Evolutionary conservation across 2,888 invertebrate genomes (phyloP), one percentile per base, ranked within the genome.

Genomic region (Drosophila macrospina): DNA sequence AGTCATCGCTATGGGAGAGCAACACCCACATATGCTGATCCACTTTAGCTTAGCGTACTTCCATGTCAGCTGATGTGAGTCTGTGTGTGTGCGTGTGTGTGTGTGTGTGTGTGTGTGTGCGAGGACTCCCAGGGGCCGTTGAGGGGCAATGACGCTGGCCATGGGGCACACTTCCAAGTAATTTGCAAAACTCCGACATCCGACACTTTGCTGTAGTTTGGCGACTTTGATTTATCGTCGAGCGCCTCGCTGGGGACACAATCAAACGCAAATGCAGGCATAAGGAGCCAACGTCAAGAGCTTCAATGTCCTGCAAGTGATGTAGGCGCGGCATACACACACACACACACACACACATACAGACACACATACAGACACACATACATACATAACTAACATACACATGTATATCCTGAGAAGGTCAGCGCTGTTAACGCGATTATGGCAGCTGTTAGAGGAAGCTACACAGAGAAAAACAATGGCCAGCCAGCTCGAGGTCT

Each of bases 221-320:
- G 86, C 73, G 80, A 83, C 88, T 86, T 89, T 89, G 88, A 89
- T 88, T 88, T 88, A 88, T 88, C 65, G 75, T 54, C 74, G 50
- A 75, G 69, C 62, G 67, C 74, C 85, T 77, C 77, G 68, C 76
- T 62, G 64, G 71, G 78, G 71, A 83, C 78, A 80, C 74, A 77
- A 68, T 67, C 72, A 80, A 74, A 75, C 76, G 62, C 78, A 71
- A 79, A 75, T 73, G 73, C 73, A 79, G 72, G 72, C 76, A 72
- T 75, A 75, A 71, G 71, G 61, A 75, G 68, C 68, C 61, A 61
- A 75, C 66, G 74, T 75, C 71, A 75, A 75, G 68, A 54, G 65
- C 76, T 62, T 72, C 71, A 75, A 76, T 65, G 76, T 74, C 70
- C 74, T 74, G 74, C 70, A 66, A 70, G 60, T 74, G 66, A 74